Evolutionary conservation across 2,888 invertebrate species (phyloP).

Genomic region (Chaitophorus viminalis): DNA sequence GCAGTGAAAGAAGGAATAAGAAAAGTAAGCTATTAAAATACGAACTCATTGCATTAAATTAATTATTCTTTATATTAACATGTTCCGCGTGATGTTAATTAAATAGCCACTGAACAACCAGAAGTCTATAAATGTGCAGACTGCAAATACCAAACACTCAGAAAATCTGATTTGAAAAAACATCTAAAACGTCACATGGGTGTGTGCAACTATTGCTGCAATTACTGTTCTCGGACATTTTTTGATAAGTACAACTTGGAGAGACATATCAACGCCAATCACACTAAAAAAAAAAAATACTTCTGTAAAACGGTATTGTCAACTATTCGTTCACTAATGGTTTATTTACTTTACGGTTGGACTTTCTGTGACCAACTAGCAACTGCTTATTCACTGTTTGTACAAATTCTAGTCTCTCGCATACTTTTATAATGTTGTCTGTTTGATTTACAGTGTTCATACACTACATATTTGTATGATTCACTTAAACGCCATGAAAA

Average conservation of each 20-base stretch:
- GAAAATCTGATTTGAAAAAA: conserved; percentile 57
- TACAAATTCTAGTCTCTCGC: background rate
- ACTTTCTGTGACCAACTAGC: background rate
- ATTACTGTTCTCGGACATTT: conserved; percentile 52
- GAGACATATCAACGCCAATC: conserved; percentile 54
- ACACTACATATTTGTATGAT: conserved; percentile 48
- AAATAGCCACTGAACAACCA: conserved; percentile 22
- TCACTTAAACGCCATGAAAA: conserved; percentile 54
- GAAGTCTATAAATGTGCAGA: conserved; percentile 34
- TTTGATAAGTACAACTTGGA: conserved; percentile 58
- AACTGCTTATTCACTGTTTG: background rate
- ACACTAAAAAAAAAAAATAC: conserved; percentile 50
- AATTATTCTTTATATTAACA: background rate
- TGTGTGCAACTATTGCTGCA: conserved; percentile 41
- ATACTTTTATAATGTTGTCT: background rate
- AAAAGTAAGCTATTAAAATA: background rate
- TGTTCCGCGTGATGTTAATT: background rate
- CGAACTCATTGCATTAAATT: background rate
- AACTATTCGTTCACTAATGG: background rate
- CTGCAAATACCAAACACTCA: conserved; percentile 47
- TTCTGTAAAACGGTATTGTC: conserved; percentile 35
- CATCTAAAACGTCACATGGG: conserved; percentile 59
- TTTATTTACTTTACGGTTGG: background rate
- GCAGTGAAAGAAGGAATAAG: conserved; percentile 22
- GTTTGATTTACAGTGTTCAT: conserved; percentile 35